Base-by-base conservation (phyloP, 1,140 invertebrate species). In the Babylonia areolata region DNA sequence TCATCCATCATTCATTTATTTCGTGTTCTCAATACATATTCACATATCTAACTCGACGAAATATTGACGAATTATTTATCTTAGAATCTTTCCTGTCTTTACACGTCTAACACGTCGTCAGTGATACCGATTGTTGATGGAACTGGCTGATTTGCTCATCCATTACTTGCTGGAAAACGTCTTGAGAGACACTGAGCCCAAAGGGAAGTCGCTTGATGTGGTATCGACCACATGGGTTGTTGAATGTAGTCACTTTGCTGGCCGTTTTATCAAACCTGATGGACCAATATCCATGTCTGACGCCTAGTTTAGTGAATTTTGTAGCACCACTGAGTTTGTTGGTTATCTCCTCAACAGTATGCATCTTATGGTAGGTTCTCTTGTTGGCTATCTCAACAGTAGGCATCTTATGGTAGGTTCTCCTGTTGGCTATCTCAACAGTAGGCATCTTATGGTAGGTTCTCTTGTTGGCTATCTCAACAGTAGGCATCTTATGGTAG, bases 171-270 rank as follows among this genome's bases (percentile, higher is more conserved):
- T 93, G 90, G 85, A 94, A 95, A 3, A 91, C 73, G 39, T 87
- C 86, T 23, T 82, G 91, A 77, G 84, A 81, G 31, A 82, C 39
- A 31, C 39, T 82, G 20, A 93, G 85, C n/a, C 95, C 93, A 90
- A 95, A 95, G 11, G 94, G 94, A 42, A 64, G 58, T 31, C 93
- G 89, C 35, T 89, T 78, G 88, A 92, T 93, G 73, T 89, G 88
- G 81, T 89, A 94, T 73, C 91, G 85, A 23, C 92, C 94, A 92
- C 94, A 95, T 78, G 85, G 85, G 40, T 39, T 79, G 17, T 94
- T 93, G 89, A 95, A 95, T 40, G 95, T 95, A n/a, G 91, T 93
- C 9, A 95, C 86, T 81, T 83, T 92, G 87, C 64, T 89, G 89
- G 87, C 88, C 3, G 54, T 20, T 20, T 84, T 35, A 40, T 87